Evolutionary conservation across 2,113 vertebrate species (phyloP).

Genomic region (Thunnus thynnus): DNA sequence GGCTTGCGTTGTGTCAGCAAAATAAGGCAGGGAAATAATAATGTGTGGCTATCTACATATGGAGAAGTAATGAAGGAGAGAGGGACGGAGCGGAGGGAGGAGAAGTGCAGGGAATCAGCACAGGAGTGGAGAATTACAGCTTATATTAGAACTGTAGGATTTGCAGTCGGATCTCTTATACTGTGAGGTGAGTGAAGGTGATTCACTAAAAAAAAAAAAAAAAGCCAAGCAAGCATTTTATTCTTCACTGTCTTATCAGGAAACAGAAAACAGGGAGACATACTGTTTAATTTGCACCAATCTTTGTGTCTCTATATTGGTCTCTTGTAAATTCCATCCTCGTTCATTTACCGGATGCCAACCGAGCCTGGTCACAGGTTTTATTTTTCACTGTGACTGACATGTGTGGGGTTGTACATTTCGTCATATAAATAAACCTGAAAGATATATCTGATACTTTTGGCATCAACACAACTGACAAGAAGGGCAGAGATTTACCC

Average conservation of each 20-base stretch:
- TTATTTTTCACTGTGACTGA: slow-evolving; percentile 30
- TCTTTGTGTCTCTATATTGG: slow-evolving; percentile 24
- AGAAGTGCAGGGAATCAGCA: slow-evolving; percentile 24
- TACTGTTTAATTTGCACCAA: slow-evolving; percentile 38
- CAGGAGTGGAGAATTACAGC: slow-evolving; percentile 53
- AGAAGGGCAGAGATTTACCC: slow-evolving; percentile 33
- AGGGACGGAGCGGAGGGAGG: slow-evolving; percentile 46
- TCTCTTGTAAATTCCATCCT: slow-evolving; percentile 31
- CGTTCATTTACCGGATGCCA: slow-evolving; percentile 3
- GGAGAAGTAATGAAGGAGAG: slow-evolving; percentile 82
- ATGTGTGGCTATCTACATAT: slow-evolving; percentile 82
- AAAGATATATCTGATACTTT: slow-evolving; percentile 46
- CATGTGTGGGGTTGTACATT: slow-evolving; percentile 49
- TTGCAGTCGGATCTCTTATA: slow-evolving; percentile 41
- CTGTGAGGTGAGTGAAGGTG: slow-evolving; percentile 47
- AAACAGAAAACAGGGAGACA: slow-evolving; percentile 32
- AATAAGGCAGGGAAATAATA: slow-evolving; percentile 83
- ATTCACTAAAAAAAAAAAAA: slow-evolving; percentile 29
- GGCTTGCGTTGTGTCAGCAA: slow-evolving; percentile 80
- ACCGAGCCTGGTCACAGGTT: slow-evolving; percentile 10
- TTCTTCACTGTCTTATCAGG: slow-evolving; percentile 32
- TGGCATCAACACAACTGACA: slow-evolving; percentile 41
- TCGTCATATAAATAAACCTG: slow-evolving; percentile 61
- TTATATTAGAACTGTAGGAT: slow-evolving; percentile 50
- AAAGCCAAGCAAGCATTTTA: slow-evolving; percentile 52